Evolutionary conservation across 2,113 vertebrate genomes (phyloP).

Genomic region (Centropus bengalensis): DNA sequence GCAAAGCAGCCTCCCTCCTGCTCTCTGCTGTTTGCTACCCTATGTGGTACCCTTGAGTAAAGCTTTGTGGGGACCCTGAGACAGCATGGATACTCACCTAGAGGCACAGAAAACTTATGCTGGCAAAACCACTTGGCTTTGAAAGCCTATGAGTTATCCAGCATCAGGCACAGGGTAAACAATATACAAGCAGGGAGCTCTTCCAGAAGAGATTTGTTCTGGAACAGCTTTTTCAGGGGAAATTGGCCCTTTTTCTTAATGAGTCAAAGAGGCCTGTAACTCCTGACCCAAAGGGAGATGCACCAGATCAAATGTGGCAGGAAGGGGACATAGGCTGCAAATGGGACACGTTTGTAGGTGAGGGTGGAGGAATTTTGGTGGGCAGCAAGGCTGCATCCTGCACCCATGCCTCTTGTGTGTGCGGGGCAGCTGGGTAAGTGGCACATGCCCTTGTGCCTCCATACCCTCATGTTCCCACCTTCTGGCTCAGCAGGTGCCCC

Average conservation of each 20-base stretch:
- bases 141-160: neutral
- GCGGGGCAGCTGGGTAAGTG: neutral
- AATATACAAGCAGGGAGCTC: neutral
- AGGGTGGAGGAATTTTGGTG: neutral
- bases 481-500: rapidly evolving
- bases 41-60: neutral
- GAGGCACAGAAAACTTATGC: neutral
- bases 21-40: neutral
- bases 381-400: neutral
- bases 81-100: rapidly evolving
- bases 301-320: neutral
- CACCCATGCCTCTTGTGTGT: rapidly evolving
- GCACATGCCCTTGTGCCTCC: neutral
- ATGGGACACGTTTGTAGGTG: rapidly evolving
- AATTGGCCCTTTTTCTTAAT: neutral
- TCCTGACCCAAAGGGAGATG: neutral
- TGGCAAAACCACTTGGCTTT: rapidly evolving
- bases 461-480: rapidly evolving
- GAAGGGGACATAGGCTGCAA: neutral
- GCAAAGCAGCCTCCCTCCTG: neutral
- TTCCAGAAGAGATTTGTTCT: neutral
- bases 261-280: neutral
- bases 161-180: neutral
- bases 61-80: rapidly evolving
- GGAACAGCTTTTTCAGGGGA: neutral